Evolutionary conservation across 2,888 invertebrate genomes (phyloP), one percentile per base, ranked within the genome.

Genomic region (Callinectes sapidus): DNA sequence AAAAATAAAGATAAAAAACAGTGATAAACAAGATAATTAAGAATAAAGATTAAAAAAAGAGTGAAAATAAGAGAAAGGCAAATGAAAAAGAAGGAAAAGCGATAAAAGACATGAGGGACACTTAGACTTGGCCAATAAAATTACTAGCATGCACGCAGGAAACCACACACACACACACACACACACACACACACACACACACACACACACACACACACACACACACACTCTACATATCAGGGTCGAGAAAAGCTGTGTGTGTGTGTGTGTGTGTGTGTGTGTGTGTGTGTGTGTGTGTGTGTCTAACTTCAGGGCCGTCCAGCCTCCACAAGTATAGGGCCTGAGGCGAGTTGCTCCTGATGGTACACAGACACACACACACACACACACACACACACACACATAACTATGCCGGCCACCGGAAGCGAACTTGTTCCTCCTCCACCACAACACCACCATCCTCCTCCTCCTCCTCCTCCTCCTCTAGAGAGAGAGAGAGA

Each of bases 121-220:
- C 2, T 16, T 55, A 18, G 18, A 55, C 1, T 55, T 18, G 55
- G 18, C 55, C 16, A 14, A 18, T 18, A n/a, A 71, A 23, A n/a
- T 71, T 23, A n/a, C 10, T n/a, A 6, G 1, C 23, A n/a, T 1
- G 5, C 66, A 2, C 66, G n/a, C 66, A 71, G n/a, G n/a, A 16
- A 66, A 16, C 16, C 66, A 71, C 66, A 71, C 66, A 71, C 66
- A 71, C 66, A 71, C 66, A 71, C 66, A 71, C 66, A 71, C 66
- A 71, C 66, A 71, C 66, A 71, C 66, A 71, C 66, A 71, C 66
- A 71, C 66, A 71, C 66, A 71, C 66, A 71, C 66, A 71, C 66
- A 71, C 66, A 71, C 66, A 71, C 66, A 71, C 66, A 71, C 66
- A 71, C 66, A 71, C 66, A 71, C 66, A 71, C 66, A 71, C 66